Percentiles rank a stretch among this genome's conserved stretches.
Evolutionary conservation across 2,888 invertebrate genomes (phyloP).

Genomic region (Tetragonisca angustula): DNA sequence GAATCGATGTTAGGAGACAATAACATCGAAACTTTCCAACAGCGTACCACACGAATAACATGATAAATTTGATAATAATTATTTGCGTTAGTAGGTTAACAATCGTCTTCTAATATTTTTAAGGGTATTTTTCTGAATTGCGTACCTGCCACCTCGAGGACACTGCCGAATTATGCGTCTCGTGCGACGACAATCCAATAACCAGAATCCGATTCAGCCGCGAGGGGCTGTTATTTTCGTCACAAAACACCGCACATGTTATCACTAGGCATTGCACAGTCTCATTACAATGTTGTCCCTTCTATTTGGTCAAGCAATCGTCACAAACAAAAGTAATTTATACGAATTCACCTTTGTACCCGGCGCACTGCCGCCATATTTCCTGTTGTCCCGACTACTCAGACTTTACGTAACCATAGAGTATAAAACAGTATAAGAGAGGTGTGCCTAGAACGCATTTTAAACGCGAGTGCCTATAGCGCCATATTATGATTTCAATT

Average conservation of each 20-base stretch:
- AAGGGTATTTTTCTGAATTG: conserved; percentile 35
- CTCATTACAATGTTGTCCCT: conserved; percentile 45
- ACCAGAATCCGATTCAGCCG: conserved; percentile 67
- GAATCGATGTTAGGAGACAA: conserved; percentile 30
- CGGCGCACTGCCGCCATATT: conserved; percentile 78
- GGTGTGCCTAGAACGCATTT: not conserved
- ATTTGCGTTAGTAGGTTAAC: not conserved
- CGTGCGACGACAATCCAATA: conserved; percentile 67
- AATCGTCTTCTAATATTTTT: not conserved
- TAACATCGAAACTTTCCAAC: conserved; percentile 17
- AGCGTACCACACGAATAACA: not conserved
- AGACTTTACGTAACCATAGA: conserved; percentile 17
- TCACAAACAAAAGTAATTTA: conserved; percentile 49
- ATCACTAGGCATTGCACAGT: conserved; percentile 59
- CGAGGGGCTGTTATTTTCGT: conserved; percentile 75
- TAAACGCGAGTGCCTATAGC: not conserved
- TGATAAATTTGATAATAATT: not conserved
- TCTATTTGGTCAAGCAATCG: conserved; percentile 9
- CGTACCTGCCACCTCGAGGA: conserved; percentile 72
- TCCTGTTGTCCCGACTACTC: conserved; percentile 65
- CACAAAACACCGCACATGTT: conserved; percentile 77
- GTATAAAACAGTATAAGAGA: not conserved
- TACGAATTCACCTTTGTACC: conserved; percentile 65
- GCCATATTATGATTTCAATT: too few species aligned
- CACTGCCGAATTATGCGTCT: conserved; percentile 66